Evolutionary conservation across 2,888 invertebrate species (phyloP).

Genomic region (Hirtodrosophila trivittata): DNA sequence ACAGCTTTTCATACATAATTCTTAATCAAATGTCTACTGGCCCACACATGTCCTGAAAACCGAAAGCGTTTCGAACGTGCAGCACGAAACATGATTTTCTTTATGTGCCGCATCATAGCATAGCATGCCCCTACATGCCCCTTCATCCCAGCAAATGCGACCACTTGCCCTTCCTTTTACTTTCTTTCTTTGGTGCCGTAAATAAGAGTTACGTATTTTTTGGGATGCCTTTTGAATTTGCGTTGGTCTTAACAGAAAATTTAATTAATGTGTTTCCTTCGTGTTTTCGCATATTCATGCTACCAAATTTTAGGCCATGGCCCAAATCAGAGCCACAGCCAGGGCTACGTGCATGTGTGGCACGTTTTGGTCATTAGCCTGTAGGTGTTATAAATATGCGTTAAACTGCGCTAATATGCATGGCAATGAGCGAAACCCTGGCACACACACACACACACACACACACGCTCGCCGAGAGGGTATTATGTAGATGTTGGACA

Average conservation of each 20-base stretch:
- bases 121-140: too few species aligned
- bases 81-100: constrained; percentile 57
- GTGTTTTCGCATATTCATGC: constrained; percentile 79
- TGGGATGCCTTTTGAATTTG: constrained; percentile 55
- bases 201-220: constrained; percentile 64
- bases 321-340: constrained; percentile 33
- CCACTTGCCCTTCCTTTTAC: constrained; percentile 1
- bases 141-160: too few species aligned
- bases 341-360: constrained; percentile 42
- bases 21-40: constrained; percentile 57
- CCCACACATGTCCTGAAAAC: constrained; percentile 24
- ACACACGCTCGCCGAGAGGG: neutral
- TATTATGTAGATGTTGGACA: constrained; percentile 56
- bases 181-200: constrained; percentile 44
- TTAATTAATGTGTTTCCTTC: constrained; percentile 77
- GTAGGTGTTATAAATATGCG: constrained; percentile 73
- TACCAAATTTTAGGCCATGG: constrained; percentile 43
- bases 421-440: constrained; percentile 28
- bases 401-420: constrained; percentile 66
- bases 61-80: constrained; percentile 46
- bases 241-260: constrained; percentile 53
- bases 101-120: constrained; percentile 29
- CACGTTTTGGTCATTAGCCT: constrained; percentile 76
- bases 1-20: constrained; percentile 51
- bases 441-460: constrained; percentile 7